Percentiles rank a stretch among this genome's conserved stretches.
Evolutionary conservation across 2,797 vertebrate genomes (phyloP).

Genomic region (Enoplosus armatus): DNA sequence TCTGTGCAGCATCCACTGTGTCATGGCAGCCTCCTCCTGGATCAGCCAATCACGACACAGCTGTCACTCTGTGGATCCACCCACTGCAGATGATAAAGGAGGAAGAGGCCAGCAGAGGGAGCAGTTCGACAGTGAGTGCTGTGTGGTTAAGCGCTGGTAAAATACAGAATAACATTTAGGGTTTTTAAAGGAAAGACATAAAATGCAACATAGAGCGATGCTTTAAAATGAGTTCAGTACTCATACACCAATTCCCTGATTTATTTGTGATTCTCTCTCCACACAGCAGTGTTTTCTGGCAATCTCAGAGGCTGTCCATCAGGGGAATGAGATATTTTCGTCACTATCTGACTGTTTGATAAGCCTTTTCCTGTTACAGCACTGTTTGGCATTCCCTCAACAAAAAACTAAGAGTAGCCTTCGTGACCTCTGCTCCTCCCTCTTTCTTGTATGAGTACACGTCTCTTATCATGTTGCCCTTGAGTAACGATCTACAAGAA

Average conservation of each 20-base stretch:
- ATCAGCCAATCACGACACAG: conserved; percentile 76
- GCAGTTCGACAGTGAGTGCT: conserved; percentile 43
- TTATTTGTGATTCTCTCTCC: neutral
- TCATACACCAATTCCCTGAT: neutral
- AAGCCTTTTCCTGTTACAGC: neutral
- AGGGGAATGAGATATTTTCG: neutral
- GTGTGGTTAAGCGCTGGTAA: neutral
- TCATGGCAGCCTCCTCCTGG: conserved; percentile 87
- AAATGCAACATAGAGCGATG: neutral
- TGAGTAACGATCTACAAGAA: neutral
- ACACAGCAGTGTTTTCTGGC: neutral
- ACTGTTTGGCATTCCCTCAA: neutral
- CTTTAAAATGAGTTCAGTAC: neutral
- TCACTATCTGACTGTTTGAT: neutral
- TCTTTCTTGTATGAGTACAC: neutral
- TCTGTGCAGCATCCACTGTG: conserved; percentile 86
- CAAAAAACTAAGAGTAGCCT: neutral
- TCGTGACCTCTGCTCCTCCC: neutral
- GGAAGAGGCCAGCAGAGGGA: conserved; percentile 75
- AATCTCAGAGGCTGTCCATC: neutral
- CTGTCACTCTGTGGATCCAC: conserved; percentile 76
- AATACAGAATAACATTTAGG: neutral
- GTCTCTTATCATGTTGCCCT: neutral
- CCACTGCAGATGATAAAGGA: conserved; percentile 87
- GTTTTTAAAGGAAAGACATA: neutral